Evolutionary conservation across 2,113 vertebrate genomes (phyloP).

Genomic region (Chionodraco myersi): DNA sequence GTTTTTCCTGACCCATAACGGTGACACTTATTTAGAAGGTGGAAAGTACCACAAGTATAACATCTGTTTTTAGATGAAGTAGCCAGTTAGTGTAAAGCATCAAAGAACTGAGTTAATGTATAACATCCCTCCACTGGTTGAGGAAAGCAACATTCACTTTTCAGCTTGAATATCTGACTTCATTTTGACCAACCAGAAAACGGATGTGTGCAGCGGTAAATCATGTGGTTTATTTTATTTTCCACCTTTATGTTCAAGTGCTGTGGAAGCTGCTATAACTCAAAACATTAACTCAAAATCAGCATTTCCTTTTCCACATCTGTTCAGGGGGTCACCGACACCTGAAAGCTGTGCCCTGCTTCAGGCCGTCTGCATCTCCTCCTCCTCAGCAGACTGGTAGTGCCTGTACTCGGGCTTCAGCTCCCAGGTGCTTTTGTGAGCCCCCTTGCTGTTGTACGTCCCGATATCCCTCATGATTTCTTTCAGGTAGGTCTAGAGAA

Average conservation of each 20-base stretch:
- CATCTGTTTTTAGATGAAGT: no score
- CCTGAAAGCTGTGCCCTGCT: neutral
- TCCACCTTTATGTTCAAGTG: neutral
- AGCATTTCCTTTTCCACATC: neutral
- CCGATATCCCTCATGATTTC: conserved; percentile 96
- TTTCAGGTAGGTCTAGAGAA: conserved; percentile 91
- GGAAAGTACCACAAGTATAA: no score
- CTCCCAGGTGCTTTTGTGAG: conserved; percentile 98
- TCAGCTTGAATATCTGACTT: no score
- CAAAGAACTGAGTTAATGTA: no score
- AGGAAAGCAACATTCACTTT: no score
- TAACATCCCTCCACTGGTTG: no score
- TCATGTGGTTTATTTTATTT: neutral
- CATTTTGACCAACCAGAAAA: no score
- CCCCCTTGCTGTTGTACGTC: conserved; percentile 93
- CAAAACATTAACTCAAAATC: conserved; percentile 8
- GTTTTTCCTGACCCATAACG: no score
- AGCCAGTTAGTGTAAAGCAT: no score
- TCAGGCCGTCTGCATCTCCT: conserved; percentile 83
- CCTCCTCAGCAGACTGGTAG: conserved; percentile 88
- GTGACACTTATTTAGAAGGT: no score
- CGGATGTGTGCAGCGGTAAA: no score
- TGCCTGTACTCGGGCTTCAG: conserved; percentile 95
- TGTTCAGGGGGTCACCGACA: neutral
- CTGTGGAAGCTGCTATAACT: neutral